phyloP scores from a whole-genome alignment of 2,797 vertebrate genomes.

The Acanthopagrus latus region DNA sequence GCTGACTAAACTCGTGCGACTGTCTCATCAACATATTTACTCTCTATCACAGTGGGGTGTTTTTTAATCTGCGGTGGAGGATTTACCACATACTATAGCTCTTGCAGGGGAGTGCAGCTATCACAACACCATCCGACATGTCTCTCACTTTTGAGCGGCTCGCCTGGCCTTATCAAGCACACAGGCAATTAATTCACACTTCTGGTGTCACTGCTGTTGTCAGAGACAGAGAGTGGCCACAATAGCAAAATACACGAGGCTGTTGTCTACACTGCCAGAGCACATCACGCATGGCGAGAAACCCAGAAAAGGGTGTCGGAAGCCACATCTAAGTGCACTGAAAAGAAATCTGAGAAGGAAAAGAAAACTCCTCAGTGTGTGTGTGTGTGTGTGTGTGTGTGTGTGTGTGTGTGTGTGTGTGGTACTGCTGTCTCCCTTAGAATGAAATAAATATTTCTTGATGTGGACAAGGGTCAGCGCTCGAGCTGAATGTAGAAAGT shows the following conservation, averaged over 20 bases:
- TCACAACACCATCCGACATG: slow-evolving; percentile 18
- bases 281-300: not conserved
- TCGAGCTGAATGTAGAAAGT: slow-evolving; percentile 62
- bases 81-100: slow-evolving; percentile 1
- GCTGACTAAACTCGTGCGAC: slow-evolving; percentile 19
- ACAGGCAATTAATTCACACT: slow-evolving; percentile 32
- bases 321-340: slow-evolving; percentile 14
- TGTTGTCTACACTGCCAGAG: slow-evolving; percentile 22
- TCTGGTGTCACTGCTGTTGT: slow-evolving; percentile 12
- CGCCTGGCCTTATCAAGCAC: slow-evolving; percentile 26
- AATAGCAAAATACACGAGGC: slow-evolving; percentile 14
- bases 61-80: slow-evolving; percentile 1
- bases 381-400: slow-evolving; percentile 29
- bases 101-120: not conserved
- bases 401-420: slow-evolving; percentile 18
- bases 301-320: slow-evolving; percentile 12
- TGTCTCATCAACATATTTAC: slow-evolving; percentile 7
- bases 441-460: slow-evolving; percentile 68
- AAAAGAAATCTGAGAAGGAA: slow-evolving; percentile 23
- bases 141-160: slow-evolving; percentile 19
- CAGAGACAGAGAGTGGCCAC: slow-evolving; percentile 17
- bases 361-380: slow-evolving; percentile 20
- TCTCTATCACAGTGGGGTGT: not conserved
- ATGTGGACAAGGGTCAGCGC: slow-evolving; percentile 35
- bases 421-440: slow-evolving; percentile 15